Evolutionary conservation across 2,113 vertebrate genomes (phyloP).

Genomic region (Cisticola juncidis): DNA sequence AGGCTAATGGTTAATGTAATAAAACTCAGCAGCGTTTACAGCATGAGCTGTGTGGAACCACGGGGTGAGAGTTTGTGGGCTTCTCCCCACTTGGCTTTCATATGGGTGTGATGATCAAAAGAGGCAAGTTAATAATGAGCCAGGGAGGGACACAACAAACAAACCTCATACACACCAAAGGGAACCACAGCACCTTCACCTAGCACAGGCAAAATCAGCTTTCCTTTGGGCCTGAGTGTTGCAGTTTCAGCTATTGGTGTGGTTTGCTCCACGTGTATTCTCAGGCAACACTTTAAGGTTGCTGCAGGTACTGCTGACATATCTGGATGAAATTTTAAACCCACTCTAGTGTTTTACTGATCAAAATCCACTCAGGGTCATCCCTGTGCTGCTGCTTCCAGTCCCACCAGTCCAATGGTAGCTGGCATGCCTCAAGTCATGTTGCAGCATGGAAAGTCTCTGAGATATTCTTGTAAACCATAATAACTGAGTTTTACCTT

Average conservation of each 20-base stretch:
- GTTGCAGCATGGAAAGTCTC: not conserved
- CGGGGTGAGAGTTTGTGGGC: rapidly evolving
- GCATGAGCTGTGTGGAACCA: not conserved
- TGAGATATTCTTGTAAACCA: not conserved
- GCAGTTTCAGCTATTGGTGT: not conserved
- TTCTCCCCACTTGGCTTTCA: not conserved
- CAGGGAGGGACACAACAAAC: not conserved
- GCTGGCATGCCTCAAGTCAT: not conserved
- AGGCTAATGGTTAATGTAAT: not conserved
- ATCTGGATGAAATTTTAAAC: not conserved
- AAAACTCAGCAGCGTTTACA: not conserved
- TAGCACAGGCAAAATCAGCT: not conserved
- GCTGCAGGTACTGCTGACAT: not conserved
- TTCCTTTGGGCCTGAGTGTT: not conserved
- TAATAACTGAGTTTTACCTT: not conserved
- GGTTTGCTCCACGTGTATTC: not conserved
- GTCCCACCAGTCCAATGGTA: not conserved
- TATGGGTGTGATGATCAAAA: not conserved
- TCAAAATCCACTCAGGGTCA: not conserved
- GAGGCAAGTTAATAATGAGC: not conserved
- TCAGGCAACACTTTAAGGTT: not conserved
- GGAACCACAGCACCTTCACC: not conserved
- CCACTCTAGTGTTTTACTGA: not conserved
- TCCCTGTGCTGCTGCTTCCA: not conserved
- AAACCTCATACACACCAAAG: not conserved